Conservation (phyloP, 2,113 vertebrate genomes). For the Mionectes macconnelli region DNA sequence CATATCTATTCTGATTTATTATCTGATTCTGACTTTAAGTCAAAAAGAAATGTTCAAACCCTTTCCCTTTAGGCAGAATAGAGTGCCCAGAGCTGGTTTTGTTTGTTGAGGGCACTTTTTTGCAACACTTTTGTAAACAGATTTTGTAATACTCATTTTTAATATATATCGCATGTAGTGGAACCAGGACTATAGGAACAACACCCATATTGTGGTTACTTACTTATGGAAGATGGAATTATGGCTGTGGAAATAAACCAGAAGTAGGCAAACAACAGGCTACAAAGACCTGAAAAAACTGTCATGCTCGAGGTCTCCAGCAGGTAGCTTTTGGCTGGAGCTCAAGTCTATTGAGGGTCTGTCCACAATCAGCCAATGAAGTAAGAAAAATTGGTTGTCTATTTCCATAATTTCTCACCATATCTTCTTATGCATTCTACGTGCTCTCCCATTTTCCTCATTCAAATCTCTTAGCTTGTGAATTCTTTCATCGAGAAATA, state of each 20-base stretch:
- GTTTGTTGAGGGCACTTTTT: background rate
- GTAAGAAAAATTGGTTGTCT: background rate
- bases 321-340: background rate
- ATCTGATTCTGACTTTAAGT: background rate
- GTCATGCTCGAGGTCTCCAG: accelerated
- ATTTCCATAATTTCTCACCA: background rate
- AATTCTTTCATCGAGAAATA: background rate
- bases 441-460: background rate
- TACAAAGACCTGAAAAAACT: background rate
- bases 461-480: background rate
- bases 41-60: background rate
- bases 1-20: background rate
- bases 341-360: background rate
- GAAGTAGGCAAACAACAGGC: background rate
- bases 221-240: background rate
- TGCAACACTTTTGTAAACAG: background rate
- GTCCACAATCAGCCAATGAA: background rate
- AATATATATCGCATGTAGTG: background rate
- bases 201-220: background rate
- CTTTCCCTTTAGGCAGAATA: background rate
- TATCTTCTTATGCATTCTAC: background rate
- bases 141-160: background rate
- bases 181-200: background rate
- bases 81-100: background rate
- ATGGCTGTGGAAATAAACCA: background rate